Percentiles rank a stretch among this genome's conserved stretches.
These are phyloP conservation scores for Rhinella marina DNA, from an alignment of 2,797 vertebrate species.

Conservation along the genomic window DNA sequence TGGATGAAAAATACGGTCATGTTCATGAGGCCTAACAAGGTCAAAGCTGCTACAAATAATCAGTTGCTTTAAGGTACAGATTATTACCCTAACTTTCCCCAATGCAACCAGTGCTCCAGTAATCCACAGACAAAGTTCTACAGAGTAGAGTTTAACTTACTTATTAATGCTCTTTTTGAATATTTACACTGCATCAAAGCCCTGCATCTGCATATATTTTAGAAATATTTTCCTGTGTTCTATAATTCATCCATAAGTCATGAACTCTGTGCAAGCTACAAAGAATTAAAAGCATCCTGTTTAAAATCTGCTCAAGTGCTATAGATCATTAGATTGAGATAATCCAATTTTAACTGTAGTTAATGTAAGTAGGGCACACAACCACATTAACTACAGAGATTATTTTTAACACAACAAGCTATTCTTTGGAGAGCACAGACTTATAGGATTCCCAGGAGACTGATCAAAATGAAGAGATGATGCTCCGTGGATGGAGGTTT, in stretches of 20 bases:
- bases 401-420: constrained; percentile 48
- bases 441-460: constrained; percentile 9
- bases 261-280: constrained; percentile 6
- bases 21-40: too few species aligned
- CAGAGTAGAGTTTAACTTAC: background rate
- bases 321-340: constrained; percentile 32
- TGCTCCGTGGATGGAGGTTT: constrained; percentile 7
- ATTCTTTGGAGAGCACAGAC: background rate
- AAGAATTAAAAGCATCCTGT: constrained; percentile 21
- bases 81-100: too few species aligned
- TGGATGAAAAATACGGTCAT: too few species aligned
- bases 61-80: too few species aligned
- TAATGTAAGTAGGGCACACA: constrained; percentile 31
- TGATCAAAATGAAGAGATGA: constrained; percentile 5
- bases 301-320: background rate
- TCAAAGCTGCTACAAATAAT: too few species aligned
- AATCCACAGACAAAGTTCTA: background rate
- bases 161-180: background rate
- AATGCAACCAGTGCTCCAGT: background rate
- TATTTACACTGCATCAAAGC: background rate
- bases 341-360: constrained; percentile 39
- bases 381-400: constrained; percentile 15
- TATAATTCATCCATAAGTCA: constrained; percentile 27
- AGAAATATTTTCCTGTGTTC: background rate
- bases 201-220: background rate